Conservation (phyloP, 2,113 vertebrate species). For the Pycnonotus jocosus region DNA sequence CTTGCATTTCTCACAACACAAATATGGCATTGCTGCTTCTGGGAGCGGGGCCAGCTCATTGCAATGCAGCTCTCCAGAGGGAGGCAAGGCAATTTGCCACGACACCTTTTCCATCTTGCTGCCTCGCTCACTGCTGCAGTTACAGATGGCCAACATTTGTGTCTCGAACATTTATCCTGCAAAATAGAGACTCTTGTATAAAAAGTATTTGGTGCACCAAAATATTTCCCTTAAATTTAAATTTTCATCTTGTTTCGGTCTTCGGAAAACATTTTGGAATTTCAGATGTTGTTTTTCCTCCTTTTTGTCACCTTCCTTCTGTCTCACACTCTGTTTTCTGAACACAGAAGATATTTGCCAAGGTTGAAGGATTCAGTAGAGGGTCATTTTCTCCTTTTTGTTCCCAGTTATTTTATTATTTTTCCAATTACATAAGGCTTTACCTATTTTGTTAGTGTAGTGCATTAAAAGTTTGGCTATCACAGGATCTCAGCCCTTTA, state of each 20-base stretch:
- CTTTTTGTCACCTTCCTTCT: background rate
- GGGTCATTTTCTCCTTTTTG: background rate
- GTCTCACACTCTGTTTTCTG: background rate
- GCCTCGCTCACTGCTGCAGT: slow-evolving; percentile 5
- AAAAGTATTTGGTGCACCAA: slow-evolving; percentile 15
- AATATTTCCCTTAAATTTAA: slow-evolving; percentile 14
- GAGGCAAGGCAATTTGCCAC: slow-evolving; percentile 28
- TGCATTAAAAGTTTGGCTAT: background rate
- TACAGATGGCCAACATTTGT: slow-evolving; percentile 52
- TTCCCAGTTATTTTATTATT: background rate
- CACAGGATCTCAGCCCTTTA: background rate
- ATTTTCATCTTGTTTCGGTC: background rate
- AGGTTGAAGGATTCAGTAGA: background rate
- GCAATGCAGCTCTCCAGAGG: background rate
- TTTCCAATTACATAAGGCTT: background rate
- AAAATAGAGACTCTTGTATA: background rate
- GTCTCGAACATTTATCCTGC: slow-evolving; percentile 3
- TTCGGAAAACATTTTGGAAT: background rate
- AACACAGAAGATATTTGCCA: background rate
- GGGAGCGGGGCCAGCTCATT: slow-evolving; percentile 8
- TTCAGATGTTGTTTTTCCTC: slow-evolving; percentile 28
- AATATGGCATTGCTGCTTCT: slow-evolving; percentile 3
- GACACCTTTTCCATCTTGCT: slow-evolving; percentile 48
- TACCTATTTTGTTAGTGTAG: background rate
- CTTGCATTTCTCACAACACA: slow-evolving; percentile 27